Conservation (phyloP, 2,113 vertebrate genomes). For the Aegotheles bennettii region DNA sequence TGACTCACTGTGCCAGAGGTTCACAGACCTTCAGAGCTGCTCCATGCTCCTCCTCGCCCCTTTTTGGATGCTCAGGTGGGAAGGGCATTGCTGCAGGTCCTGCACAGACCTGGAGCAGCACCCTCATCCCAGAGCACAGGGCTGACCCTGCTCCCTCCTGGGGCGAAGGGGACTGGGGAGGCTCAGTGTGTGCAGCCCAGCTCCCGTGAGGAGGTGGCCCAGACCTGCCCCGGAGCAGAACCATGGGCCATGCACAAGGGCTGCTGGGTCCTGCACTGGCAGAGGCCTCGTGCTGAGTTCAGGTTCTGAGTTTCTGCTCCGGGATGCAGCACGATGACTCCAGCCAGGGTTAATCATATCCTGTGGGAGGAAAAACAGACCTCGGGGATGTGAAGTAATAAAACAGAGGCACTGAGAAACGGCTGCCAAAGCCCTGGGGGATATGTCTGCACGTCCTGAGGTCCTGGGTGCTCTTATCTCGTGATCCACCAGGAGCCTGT, state of each 20-base stretch:
- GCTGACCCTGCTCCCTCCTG: background rate
- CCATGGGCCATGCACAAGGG: fast-evolving
- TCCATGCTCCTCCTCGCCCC: background rate
- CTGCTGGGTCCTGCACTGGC: background rate
- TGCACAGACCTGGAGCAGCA: background rate
- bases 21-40: background rate
- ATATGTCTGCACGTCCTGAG: background rate
- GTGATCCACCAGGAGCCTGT: background rate
- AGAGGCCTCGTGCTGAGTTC: background rate
- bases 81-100: background rate
- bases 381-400: background rate
- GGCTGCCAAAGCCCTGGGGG: background rate
- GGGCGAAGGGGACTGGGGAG: background rate
- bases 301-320: background rate
- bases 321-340: background rate
- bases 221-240: background rate
- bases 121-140: no score
- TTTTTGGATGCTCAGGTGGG: background rate
- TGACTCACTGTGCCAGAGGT: background rate
- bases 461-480: background rate
- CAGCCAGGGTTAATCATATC: conserved; percentile 3
- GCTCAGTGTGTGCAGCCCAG: background rate
- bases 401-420: background rate
- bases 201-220: fast-evolving
- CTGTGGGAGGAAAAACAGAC: conserved; percentile 4